Base-by-base conservation (phyloP, 2,113 vertebrate species). In the Nesogale talazaci region DNA sequence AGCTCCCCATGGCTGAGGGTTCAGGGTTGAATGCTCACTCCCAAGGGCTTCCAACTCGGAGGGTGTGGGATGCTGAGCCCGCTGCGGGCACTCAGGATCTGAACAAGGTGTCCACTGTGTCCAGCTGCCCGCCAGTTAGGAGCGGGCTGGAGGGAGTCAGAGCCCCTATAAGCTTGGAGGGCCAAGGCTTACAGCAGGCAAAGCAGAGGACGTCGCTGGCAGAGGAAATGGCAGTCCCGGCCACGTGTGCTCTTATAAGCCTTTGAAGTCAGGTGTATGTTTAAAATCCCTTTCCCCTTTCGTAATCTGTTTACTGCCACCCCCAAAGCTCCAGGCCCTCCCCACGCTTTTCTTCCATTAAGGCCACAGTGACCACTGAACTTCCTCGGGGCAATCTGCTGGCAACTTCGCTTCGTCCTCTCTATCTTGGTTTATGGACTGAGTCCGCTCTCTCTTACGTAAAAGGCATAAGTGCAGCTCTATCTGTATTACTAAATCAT, bases 301-400 rank as follows among this genome's bases (percentile, higher is more conserved):
- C 56, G 40, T 52, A 42, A 40, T 88, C 87, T 72, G 46, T 5
- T 10, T 12, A 9, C 46, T 10, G 4, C 46, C 46, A 52, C 46
- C 46, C 46, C 46, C 46, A 2, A 52, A 52, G 46, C 14, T 29
- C 15, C 34, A 88, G 40, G 40, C 77, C 76, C 76, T 40, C 23
- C 52, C 23, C 8, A n/a, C 57, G 81, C 61, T 77, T 88, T 92
- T 70, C 72, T 94, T 84, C 31, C 63, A 42, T 29, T 40, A 83
- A 40, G 31, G 59, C 22, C 88, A 63, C 40, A 63, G 2, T 63
- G 79, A 74, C 59, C 7, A 69, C 36, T 83, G 40, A 10, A 72
- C 4, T 85, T 2, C 70, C 42, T 9, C 42, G 38, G 40, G 7
- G 16, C 40, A 27, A 90, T 8, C 65, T 83, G 80, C 67, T 31